Percentiles rank a stretch among this genome's conserved stretches.
Evolutionary conservation across 1,140 invertebrate species (phyloP).

Genomic region (Rhopalosiphum padi): DNA sequence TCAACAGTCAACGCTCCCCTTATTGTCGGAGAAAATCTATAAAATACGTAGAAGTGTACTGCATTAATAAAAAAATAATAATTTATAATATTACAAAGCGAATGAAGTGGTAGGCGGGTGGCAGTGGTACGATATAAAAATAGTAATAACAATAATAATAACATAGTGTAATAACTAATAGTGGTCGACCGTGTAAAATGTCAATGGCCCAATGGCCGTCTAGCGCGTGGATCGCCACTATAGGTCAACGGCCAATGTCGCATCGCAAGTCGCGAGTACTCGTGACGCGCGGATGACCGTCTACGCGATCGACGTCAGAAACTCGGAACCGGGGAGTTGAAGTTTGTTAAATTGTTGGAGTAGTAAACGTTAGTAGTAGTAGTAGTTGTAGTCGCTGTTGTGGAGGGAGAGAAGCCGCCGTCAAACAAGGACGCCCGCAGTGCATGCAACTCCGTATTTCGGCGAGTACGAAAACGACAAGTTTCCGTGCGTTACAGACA

Average conservation of each 20-base stretch:
- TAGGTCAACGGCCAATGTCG: conserved; percentile 16
- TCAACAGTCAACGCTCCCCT: too few species aligned
- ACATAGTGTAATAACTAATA: neutral
- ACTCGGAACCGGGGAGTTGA: neutral
- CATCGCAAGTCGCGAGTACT: neutral
- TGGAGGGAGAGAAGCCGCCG: neutral
- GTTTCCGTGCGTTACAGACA: neutral
- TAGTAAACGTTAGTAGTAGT: neutral
- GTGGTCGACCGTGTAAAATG: neutral
- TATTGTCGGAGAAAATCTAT: neutral
- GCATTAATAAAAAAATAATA: neutral
- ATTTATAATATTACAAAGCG: neutral
- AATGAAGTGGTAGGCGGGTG: too few species aligned
- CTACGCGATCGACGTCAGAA: neutral
- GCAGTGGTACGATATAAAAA: neutral
- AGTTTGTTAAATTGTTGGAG: neutral
- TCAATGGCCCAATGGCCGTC: neutral
- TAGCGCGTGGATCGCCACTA: neutral
- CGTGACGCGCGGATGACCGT: neutral
- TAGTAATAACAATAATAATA: neutral
- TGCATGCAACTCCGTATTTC: neutral
- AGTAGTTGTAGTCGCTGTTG: neutral
- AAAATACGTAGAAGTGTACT: too few species aligned
- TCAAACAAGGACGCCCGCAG: neutral
- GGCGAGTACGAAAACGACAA: neutral